Evolutionary conservation across 2,888 invertebrate genomes (phyloP), one percentile per base, ranked within the genome.

Genomic region (Atethmia centrago): DNA sequence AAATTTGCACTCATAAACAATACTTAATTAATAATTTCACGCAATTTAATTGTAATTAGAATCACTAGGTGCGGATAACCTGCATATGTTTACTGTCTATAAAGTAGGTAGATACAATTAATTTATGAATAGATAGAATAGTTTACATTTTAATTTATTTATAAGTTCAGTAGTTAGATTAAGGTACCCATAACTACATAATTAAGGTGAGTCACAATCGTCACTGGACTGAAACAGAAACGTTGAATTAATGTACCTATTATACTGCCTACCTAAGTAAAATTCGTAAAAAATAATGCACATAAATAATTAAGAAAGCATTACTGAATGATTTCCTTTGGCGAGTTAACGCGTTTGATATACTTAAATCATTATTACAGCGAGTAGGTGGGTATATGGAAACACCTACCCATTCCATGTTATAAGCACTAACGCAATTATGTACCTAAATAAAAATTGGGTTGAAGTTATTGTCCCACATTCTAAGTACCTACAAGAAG

Each of bases 1-100:
- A 72, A 71, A 64, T 31, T 28, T 56, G 68, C 83, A 77, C 71
- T 36, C 31, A 55, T 56, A 21, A 58, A 64, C 14, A 58, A 12
- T 36, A 73, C 14, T n/a, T 55, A 16, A 16, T 8, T 45, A 67
- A 51, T 65, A 2, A 80, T 42, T 56, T 68, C 56, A 80, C 80
- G 63, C 47, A 62, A 62, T 65, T 63, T 36, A 40, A 56, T 64
- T 12, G 47, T 71, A 65, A 61, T 51, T 61, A 64, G 58, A 49
- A 59, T 42, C 51, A 53, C 36, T 51, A 28, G 28, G n/a, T 74
- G 59, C n/a, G 25, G 28, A 73, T 40, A 28, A 28, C 19, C 45
- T 80, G 45, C 45, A 49, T 58, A 69, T 14, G 36, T 21, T 40
- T 16, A 47, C 10, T 51, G 71, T 49, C 31, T 8, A 28, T 16